Evolutionary conservation across 2,888 invertebrate species (phyloP).

Genomic region (Microctonus hyperodae): DNA sequence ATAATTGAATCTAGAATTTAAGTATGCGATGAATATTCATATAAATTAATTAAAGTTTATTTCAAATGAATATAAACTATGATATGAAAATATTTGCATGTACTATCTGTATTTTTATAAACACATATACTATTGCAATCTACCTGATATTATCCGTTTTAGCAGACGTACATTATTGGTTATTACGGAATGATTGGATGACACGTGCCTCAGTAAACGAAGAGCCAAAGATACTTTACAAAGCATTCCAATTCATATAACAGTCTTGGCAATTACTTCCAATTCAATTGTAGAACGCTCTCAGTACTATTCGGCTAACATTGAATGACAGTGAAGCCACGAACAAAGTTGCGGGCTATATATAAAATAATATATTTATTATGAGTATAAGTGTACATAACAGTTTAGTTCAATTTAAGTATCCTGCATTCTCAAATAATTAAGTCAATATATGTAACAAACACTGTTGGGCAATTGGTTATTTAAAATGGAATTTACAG

Average conservation of each 20-base stretch:
- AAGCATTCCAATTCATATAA: neutral
- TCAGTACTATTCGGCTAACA: too few species aligned
- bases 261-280: neutral
- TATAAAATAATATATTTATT: neutral
- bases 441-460: neutral
- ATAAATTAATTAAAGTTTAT: neutral
- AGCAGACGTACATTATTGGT: neutral
- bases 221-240: neutral
- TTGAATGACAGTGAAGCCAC: neutral
- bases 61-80: neutral
- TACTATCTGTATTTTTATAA: too few species aligned
- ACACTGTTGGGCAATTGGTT: neutral
- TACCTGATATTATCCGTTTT: neutral
- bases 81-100: neutral
- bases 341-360: neutral
- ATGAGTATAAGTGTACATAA: too few species aligned
- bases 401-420: too few species aligned
- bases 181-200: neutral
- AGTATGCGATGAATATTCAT: neutral
- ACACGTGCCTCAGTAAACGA: neutral
- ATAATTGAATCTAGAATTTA: neutral
- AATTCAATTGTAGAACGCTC: neutral
- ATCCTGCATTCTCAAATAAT: neutral
- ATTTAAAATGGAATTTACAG: constrained; percentile 39
- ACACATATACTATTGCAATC: neutral